Evolutionary conservation across 2,888 invertebrate genomes (phyloP), one percentile per base, ranked within the genome.

Genomic region (Agelastica alni): DNA sequence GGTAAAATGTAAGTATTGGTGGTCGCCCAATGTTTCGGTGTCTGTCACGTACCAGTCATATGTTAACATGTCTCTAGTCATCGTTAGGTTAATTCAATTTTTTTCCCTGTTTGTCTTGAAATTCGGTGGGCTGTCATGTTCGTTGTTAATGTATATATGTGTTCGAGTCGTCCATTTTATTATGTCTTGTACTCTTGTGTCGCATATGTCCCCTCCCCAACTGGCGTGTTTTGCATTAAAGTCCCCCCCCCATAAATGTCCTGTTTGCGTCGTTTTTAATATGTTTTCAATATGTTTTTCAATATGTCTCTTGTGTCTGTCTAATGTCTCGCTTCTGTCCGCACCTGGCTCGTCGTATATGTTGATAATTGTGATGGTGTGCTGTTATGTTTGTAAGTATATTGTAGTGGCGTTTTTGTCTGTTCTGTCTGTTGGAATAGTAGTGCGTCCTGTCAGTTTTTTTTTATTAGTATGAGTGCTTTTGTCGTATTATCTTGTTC

Each of bases 81-180:
- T n/a, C 1, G 59, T 58, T 1, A 63, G 16, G 36, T 64, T 62
- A 1, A 63, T 36, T 53, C 53, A 62, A 32, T 62, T 58, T 9
- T 18, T 30, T 2, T 62, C 63, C 13, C 42, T 58, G 5, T 14
- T 31, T n/a, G 48, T 44, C 6, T 22, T 20, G 37, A 59, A 64
- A 5, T 58, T 64, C 6, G 20, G 20, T 9, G 16, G 16, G n/a
- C 37, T 18, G 16, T 20, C 13, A 3, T 26, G 16, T 10, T 31
- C 32, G 47, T 61, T 59, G 7, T 56, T 30, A 6, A 61, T 51
- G 3, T 6, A 17, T 7, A 36, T 32, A 7, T 42, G 43, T 6
- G 41, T 36, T 31, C 17, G 6, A 13, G 45, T 39, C n/a, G 31
- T 18, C 45, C 42, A 47, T 6, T 60, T 49, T 20, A 51, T 20